Conservation (phyloP, 2,113 vertebrate genomes). For the Eurypyga helias region DNA sequence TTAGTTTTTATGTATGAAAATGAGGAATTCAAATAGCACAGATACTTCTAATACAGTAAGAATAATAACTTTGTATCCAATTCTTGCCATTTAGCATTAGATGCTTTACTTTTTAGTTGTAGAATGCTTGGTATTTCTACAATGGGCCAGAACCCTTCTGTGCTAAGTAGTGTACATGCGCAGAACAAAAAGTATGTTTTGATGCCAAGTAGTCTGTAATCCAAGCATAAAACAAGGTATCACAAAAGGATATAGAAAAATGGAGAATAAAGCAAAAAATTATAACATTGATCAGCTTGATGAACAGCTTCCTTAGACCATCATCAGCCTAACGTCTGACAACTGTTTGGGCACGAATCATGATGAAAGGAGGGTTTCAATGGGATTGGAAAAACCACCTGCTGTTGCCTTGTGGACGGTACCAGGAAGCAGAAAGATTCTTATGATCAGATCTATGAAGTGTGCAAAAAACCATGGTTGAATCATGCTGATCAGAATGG, state of each 20-base stretch:
- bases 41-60: not conserved
- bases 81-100: not conserved
- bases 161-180: not conserved
- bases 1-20: not conserved
- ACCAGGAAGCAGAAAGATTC: not conserved
- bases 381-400: not conserved
- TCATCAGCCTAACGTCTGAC: not conserved
- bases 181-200: not conserved
- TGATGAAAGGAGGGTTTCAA: not conserved
- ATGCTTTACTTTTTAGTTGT: not conserved
- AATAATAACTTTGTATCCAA: not conserved
- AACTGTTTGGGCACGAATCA: not conserved
- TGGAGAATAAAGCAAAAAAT: not conserved
- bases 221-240: not conserved
- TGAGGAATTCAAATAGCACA: not conserved
- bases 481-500: not conserved
- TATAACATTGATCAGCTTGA: not conserved
- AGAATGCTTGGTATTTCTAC: not conserved
- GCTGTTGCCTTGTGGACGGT: not conserved
- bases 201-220: not conserved
- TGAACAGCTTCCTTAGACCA: not conserved
- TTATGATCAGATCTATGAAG: not conserved
- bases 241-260: not conserved
- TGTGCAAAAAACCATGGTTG: not conserved
- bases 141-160: not conserved